Conservation (phyloP, 2,888 invertebrate species). For the Parelbella ahira region DNA sequence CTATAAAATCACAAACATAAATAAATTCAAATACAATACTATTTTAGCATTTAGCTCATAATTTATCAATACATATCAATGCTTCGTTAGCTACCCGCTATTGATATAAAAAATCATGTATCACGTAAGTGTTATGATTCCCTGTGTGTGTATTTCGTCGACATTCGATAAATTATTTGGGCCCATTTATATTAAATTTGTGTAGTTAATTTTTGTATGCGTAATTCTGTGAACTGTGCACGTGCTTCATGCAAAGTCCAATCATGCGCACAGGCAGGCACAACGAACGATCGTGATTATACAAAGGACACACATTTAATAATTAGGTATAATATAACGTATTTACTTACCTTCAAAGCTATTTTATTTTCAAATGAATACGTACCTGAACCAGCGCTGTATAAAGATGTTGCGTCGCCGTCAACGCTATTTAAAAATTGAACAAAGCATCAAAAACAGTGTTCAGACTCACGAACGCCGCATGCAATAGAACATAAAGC, state of each 20-base stretch:
- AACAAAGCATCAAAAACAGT: constrained; percentile 33
- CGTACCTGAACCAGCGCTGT: too few species aligned
- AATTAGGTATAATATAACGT: constrained; percentile 1
- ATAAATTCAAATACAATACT: constrained; percentile 26
- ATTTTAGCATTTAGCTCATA: constrained; percentile 55
- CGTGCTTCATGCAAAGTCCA: constrained; percentile 66
- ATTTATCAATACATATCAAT: constrained; percentile 27
- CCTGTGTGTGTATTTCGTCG: constrained; percentile 47
- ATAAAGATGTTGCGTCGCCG: neutral
- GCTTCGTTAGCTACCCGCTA: constrained; percentile 41
- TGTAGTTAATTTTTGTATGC: constrained; percentile 45
- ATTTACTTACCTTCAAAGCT: constrained; percentile 13
- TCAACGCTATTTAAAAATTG: constrained; percentile 4
- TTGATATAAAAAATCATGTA: constrained; percentile 41
- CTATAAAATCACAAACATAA: constrained; percentile 20
- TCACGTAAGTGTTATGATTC: constrained; percentile 41
- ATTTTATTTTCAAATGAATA: neutral
- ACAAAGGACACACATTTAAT: constrained; percentile 3
- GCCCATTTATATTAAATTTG: constrained; percentile 35
- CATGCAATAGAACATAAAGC: constrained; percentile 67
- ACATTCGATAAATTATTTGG: constrained; percentile 34
- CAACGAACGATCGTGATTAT: constrained; percentile 33
- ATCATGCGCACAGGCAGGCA: constrained; percentile 54
- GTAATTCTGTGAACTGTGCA: constrained; percentile 57
- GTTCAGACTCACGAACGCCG: constrained; percentile 50